Base-by-base conservation (phyloP, 2,797 vertebrate genomes). In the Fringilla coelebs region DNA sequence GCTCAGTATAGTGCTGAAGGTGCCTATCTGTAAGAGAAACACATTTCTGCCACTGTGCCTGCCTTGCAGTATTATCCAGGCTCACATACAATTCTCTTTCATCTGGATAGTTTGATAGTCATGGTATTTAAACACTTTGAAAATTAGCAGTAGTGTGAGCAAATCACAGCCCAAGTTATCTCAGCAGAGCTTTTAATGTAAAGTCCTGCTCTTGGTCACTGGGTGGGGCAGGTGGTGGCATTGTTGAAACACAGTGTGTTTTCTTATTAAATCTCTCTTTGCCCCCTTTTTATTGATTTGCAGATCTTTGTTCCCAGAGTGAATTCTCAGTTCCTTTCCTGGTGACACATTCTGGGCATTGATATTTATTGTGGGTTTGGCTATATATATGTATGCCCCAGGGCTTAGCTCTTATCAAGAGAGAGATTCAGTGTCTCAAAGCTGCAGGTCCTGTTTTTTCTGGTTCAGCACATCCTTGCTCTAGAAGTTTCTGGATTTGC, bases 391-490 rank as follows among this genome's bases (percentile, higher is more conserved):
- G 88, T 91, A 89, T 90, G 89, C 89, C 88, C 93, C 83, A 80
- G 72, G 93, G 95, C 86, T 93, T 93, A 85, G 67, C 67, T 94
- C 68, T 91, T 90, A 94, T 58, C 88, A 96, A 88, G 77, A 87
- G 31, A 91, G 22, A 94, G 63, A 92, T 90, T 92, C 81, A 36
- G 67, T 38, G 89, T 86, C 91, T 94, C 88, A 93, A 85, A 95
- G 71, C 88, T 82, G 43, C 93, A 82, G 63, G 70, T 78, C 34
- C 78, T 92, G 85, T 65, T 93, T 88, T 91, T 91, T 74, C 88
- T 96, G 88, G 93, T 94, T 94, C 85, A 95, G 85, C 85, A 94
- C 72, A 95, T 93, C 77, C 68, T 87, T 67, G 38, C 74, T 90
- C 89, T 66, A 61, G 88, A 96, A 94, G 57, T 94, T 96, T 95